phyloP scores from a whole-genome alignment of 1,140 invertebrate genomes.

The Anastrepha obliqua region DNA sequence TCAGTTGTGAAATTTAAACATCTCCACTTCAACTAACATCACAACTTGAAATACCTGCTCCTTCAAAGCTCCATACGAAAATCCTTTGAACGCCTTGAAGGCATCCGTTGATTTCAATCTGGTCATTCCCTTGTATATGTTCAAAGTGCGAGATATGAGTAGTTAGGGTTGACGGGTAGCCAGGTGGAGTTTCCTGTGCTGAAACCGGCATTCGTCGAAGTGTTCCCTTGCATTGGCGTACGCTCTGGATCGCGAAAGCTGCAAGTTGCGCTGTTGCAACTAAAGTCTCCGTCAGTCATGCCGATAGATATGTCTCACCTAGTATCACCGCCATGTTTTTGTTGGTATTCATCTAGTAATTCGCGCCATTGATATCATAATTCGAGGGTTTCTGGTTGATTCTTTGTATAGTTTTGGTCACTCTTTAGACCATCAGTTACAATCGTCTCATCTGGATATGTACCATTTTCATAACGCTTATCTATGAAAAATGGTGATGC shows the following conservation, averaged over 20 bases:
- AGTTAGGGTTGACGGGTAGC: conserved; percentile 80
- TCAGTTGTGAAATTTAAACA: not conserved
- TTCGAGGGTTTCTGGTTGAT: conserved; percentile 79
- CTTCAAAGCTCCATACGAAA: conserved; percentile 66
- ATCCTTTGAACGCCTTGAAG: conserved; percentile 66
- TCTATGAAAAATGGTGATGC: conserved; percentile 77
- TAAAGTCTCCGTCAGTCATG: conserved; percentile 77
- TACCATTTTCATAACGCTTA: conserved; percentile 61
- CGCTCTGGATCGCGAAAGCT: conserved; percentile 77
- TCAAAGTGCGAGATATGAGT: conserved; percentile 69
- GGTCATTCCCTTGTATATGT: conserved; percentile 68
- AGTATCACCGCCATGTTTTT: conserved; percentile 70
- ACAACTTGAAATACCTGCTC: conserved; percentile 69
- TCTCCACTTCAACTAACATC: conserved; percentile 58
- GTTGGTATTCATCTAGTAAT: conserved; percentile 77
- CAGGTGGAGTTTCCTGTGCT: conserved; percentile 79
- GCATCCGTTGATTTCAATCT: conserved; percentile 65
- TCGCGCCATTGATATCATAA: conserved; percentile 79
- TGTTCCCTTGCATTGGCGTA: conserved; percentile 83
- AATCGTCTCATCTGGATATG: conserved; percentile 64
- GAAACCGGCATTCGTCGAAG: conserved; percentile 78
- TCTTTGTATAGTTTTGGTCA: too few relatives aligned
- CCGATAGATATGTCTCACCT: conserved; percentile 75
- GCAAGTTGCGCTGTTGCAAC: not conserved
- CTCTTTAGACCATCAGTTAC: too few relatives aligned